Percentiles rank a stretch among this genome's conserved stretches.
Evolutionary conservation across 2,888 invertebrate genomes (phyloP).

Genomic region (Drosophila tripunctata): DNA sequence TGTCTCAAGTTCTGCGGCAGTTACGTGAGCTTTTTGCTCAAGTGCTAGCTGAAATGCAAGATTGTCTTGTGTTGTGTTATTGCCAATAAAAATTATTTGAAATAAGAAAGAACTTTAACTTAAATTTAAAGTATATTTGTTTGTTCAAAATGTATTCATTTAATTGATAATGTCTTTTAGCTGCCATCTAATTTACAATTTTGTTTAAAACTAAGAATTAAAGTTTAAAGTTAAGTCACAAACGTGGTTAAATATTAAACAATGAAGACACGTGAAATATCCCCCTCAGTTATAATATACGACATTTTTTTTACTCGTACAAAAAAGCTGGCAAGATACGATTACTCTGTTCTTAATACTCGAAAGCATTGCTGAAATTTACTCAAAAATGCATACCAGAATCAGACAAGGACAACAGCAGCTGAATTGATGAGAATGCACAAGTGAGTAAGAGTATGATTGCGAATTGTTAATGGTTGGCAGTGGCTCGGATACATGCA

Average conservation of each 20-base stretch:
- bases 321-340: slow-evolving; percentile 5
- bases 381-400: slow-evolving; percentile 21
- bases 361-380: slow-evolving; percentile 26
- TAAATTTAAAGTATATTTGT: not conserved
- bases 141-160: no score
- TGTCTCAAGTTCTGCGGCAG: slow-evolving; percentile 47
- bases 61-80: not conserved
- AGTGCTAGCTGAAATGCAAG: not conserved
- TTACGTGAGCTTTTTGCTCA: slow-evolving; percentile 40
- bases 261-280: slow-evolving; percentile 20
- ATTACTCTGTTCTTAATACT: not conserved
- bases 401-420: slow-evolving; percentile 37
- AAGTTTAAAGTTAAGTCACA: not conserved
- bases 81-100: not conserved
- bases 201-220: no score
- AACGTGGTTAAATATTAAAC: slow-evolving; percentile 10
- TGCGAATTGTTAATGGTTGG: slow-evolving; percentile 23
- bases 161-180: no score
- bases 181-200: no score
- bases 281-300: slow-evolving; percentile 31
- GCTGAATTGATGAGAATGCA: slow-evolving; percentile 18
- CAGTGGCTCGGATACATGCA: slow-evolving; percentile 40
- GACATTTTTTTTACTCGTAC: slow-evolving; percentile 26
- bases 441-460: not conserved
- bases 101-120: no score